Base-by-base conservation (phyloP, 2,797 vertebrate genomes). In the Erpetoichthys calabaricus region DNA sequence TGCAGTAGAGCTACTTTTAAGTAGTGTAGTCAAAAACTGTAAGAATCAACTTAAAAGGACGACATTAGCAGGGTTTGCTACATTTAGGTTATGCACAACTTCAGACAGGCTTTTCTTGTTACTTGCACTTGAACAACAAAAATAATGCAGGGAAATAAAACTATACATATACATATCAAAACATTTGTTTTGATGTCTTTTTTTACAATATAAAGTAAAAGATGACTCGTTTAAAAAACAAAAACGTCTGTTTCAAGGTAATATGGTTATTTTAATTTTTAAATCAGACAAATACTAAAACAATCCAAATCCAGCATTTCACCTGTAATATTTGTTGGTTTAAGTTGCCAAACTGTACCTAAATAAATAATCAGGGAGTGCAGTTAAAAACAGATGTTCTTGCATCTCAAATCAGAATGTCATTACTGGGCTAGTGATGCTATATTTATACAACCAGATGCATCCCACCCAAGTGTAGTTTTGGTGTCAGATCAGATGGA, bases 101-200 rank as follows among this genome's bases (percentile, higher is more conserved):
- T 86, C 85, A 88, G 86, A 90, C 87, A 86, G 57, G 80, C 83
- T 89, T 88, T 87, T 84, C 87, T 84, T 88, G 86, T 90, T 89
- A 88, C 88, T 89, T 89, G 86, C 88, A 86, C 85, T 89, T 88
- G 86, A 81, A 86, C 61, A 70, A 55, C 64, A 63, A 56, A 59
- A 85, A 86, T 86, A 84, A 85, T 87, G 86, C 88, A 89, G 88
- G 88, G 87, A 87, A 89, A 89, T 89, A 88, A 88, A 87, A 87
- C 62, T 61, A 60, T 50, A 60, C 59, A 63, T 64, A 68, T 86
- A 84, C 80, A 85, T 85, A 83, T 83, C 79, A 85, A 83, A 86
- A 85, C 68, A 75, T 70, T 79, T 69, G 63, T 72, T 73, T 63
- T 45, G 49, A 46, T 45, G 57, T 53, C 57, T 60, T 56, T 25